A percentile compares a stretch with the other conserved stretches of the same genome.
Conservation (phyloP, 2,797 vertebrate genomes). For the Bufotes viridis region DNA sequence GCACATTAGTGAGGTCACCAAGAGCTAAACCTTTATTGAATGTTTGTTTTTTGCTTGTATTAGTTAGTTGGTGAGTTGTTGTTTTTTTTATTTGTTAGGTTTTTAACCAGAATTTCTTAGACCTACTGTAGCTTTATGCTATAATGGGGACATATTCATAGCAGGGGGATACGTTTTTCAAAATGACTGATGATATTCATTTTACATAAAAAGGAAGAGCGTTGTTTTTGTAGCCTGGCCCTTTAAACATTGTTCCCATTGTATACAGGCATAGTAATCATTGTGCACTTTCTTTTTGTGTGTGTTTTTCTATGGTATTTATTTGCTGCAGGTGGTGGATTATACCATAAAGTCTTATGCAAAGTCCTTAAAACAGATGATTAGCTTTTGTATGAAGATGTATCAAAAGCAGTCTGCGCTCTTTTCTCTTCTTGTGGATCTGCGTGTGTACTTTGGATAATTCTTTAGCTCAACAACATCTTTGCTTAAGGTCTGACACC, state of each 20-base stretch:
- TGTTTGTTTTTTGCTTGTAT: too few species aligned
- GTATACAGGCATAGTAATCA: conserved; percentile 10
- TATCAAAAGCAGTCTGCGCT: conserved; percentile 18
- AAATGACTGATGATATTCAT: neutral
- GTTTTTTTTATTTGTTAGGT: too few species aligned
- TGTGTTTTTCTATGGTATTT: conserved; percentile 31
- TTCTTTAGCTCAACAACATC: conserved; percentile 2
- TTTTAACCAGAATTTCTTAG: too few species aligned
- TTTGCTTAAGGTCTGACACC: neutral
- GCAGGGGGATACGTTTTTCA: neutral
- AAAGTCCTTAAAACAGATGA: conserved; percentile 49
- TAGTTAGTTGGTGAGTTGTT: too few species aligned
- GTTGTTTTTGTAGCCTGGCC: neutral
- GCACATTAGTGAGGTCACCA: too few species aligned
- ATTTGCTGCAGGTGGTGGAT: conserved; percentile 35
- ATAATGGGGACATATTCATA: neutral
- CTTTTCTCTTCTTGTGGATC: conserved; percentile 26
- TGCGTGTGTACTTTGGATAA: conserved; percentile 37
- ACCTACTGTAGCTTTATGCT: too few species aligned
- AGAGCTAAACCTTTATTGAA: too few species aligned
- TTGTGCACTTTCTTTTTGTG: neutral
- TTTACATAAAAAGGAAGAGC: neutral
- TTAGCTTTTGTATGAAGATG: conserved; percentile 26
- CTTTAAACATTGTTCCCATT: conserved; percentile 4
- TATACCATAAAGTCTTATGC: conserved; percentile 42